Percentiles rank a stretch among this genome's conserved stretches.
phyloP scores from a whole-genome alignment of 2,888 invertebrate species.

The Strigamia maritima region DNA sequence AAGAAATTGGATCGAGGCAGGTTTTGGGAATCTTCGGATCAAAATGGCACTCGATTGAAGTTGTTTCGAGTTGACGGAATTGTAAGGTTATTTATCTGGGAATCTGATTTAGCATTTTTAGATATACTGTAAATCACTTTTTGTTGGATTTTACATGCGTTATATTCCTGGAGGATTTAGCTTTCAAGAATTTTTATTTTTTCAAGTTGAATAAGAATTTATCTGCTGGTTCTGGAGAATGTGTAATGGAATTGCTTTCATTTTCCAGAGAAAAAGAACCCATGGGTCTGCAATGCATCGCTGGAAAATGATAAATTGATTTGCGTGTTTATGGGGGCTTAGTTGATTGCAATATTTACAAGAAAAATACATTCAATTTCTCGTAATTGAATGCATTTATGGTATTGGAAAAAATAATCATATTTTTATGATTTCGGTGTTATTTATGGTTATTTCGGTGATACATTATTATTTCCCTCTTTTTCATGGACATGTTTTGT shows the following conservation, averaged over 20 bases:
- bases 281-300: slow-evolving; percentile 1
- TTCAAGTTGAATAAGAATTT: no score
- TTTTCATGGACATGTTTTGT: background rate
- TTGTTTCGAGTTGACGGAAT: background rate
- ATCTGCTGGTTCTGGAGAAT: background rate
- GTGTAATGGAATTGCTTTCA: background rate
- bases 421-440: background rate
- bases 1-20: slow-evolving; percentile 1
- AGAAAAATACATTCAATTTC: background rate
- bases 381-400: background rate
- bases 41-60: background rate
- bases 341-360: slow-evolving; percentile 7
- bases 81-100: background rate
- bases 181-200: no score
- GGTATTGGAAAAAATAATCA: background rate
- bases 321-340: background rate
- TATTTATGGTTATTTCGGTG: background rate
- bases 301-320: slow-evolving; percentile 2
- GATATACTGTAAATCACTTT: no score
- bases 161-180: no score
- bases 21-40: background rate
- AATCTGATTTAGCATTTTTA: no score
- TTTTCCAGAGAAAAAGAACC: background rate
- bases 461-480: background rate
- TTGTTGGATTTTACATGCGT: no score